A percentile compares a stretch with the other conserved stretches of the same genome.
Conservation (phyloP, 2,113 vertebrate genomes). For the Sapayoa aenigma region DNA sequence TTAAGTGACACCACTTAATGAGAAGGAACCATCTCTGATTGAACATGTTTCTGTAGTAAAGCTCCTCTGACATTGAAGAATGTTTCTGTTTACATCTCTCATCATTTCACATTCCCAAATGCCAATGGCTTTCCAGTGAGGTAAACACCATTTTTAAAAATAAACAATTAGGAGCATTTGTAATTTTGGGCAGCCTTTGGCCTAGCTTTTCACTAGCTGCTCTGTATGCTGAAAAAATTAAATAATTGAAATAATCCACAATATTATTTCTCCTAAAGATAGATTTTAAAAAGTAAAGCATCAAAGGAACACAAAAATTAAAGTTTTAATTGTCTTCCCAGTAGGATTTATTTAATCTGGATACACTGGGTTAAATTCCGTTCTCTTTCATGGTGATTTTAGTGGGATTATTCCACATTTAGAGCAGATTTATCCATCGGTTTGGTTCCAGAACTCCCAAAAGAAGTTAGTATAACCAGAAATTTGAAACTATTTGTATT, state of each 20-base stretch:
- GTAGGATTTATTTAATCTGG: not conserved
- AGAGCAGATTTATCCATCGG: not conserved
- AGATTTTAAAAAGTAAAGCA: not conserved
- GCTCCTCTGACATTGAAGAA: constrained; percentile 1
- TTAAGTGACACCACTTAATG: constrained; percentile 28
- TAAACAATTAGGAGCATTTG: not conserved
- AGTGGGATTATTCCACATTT: not conserved
- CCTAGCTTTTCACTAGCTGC: not conserved
- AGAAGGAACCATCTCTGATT: not conserved
- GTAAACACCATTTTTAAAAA: not conserved
- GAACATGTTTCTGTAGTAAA: not conserved
- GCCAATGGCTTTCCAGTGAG: not conserved
- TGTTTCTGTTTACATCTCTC: constrained; percentile 8
- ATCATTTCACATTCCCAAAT: not conserved
- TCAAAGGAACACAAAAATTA: not conserved
- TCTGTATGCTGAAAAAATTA: not conserved
- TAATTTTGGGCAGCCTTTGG: not conserved
- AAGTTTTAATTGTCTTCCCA: not conserved
- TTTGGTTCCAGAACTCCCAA: not conserved
- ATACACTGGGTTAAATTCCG: not conserved
- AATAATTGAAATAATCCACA: not conserved
- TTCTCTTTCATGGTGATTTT: not conserved
- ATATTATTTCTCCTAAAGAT: not conserved
- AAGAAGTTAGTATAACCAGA: not conserved
- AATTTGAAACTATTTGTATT: not conserved